Evolutionary conservation across 2,797 vertebrate genomes (phyloP), one percentile per base, ranked within the genome.

Genomic region (Trichosurus vulpecula): DNA sequence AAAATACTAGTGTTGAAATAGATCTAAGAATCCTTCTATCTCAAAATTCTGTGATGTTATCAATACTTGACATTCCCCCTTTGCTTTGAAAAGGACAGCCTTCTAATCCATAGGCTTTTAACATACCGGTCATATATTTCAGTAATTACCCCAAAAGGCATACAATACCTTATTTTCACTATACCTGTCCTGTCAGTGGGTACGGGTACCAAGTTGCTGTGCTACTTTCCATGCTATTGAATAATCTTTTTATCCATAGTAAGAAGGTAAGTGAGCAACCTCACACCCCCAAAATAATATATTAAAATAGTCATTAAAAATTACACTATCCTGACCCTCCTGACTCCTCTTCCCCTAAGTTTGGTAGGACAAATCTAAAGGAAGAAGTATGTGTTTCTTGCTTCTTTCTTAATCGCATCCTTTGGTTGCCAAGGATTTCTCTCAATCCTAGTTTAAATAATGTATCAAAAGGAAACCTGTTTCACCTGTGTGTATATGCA

Each of bases 391-490:
- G n/a, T 35, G 22, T 95, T 5, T 90, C 90, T 30, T 1, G 90
- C 52, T 92, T 87, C 3, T 61, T 94, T 92, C 52, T 94, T 54
- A 56, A 41, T 93, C 12, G 90, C 52, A 81, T 14, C 8, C 9
- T 25, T 56, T 94, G 92, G 25, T 74, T 95, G 54, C 35, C 54
- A 90, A 92, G 53, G 54, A 54, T 93, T 74, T 92, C 47, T 93
- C 51, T 93, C 47, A 92, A 19, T 66, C 92, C 51, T 41, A 61
- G 51, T 90, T 66, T 91, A 11, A 47, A 91, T 87, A 92, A 91
- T 53, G 54, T 2, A 90, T 89, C 14, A 41, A 27, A 81, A 47
- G 2, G 31, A 81, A 81, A 22, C 53, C n/a, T n/a, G 25, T 2
- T 25, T 27, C 29, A 41, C 35, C 31, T 66, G 54, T 91, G 54